Base-by-base conservation (phyloP, 1,140 invertebrate genomes). In the Euwallacea similis region DNA sequence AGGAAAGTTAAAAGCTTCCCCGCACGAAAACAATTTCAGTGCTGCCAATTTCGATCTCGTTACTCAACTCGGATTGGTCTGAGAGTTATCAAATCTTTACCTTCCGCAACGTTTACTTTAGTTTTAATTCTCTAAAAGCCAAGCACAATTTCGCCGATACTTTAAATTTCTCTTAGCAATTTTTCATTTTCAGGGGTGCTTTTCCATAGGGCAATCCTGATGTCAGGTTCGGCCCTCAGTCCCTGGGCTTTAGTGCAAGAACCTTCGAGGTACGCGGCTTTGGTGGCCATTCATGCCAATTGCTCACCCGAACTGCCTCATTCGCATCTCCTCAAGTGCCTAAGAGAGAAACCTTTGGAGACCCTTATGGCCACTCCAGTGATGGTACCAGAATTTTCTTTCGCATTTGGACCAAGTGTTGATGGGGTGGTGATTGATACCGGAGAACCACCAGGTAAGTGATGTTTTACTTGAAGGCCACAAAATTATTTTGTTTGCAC, bases 201-300 rank as follows among this genome's bases (percentile, higher is more conserved):
- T 46, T 98, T 98, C 82, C 94, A 97, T 81, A 90, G 95, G 75
- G 94, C 94, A 7, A 90, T 98, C 66, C 85, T 98, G 33, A 96
- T 98, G 93, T 96, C 93, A 21, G 97, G 97, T 0, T 96, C 96
- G 13, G 96, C 96, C 0, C 85, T 98, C 43, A 94, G 93, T 74
- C 94, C 93, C 0, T 97, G 93, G 94, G 96, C 96, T 0, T 82
- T 97, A 69, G 92, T 95, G 60, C 89, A 91, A 74, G 92, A 96
- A 75, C 94, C 96, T 0, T 88, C 91, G 64, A 89, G 90, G 77
- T 96, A 96, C 78, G 93, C 95, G 0, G 88, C 89, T 53, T 89
- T 95, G 81, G 89, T 98, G 69, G 93, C 94, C 7, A 88, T 88
- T 74, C 90, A 91, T 75, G 90, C 95, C 13, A 95, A 96, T 82